Evolutionary conservation across 2,888 invertebrate species (phyloP).

Genomic region (Tinea pellionella): DNA sequence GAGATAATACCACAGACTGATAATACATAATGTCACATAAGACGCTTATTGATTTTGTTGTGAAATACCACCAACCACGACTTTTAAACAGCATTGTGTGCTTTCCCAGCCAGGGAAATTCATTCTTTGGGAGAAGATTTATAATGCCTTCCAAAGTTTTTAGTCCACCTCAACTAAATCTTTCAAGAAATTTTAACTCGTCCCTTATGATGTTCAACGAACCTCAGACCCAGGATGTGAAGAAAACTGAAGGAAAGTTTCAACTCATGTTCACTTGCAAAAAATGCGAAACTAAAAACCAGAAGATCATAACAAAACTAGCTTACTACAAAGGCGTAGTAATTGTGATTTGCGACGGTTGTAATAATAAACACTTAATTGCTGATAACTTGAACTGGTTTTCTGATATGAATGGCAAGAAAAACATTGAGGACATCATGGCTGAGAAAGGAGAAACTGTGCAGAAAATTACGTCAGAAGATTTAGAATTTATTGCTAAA

Average conservation of each 20-base stretch:
- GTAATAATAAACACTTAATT: constrained; percentile 91
- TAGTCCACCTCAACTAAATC: constrained; percentile 38
- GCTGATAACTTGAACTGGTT: constrained; percentile 98
- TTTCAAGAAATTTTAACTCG: constrained; percentile 44
- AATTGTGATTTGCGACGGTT: constrained; percentile 89
- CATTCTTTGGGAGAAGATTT: constrained; percentile 49
- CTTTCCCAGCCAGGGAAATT: constrained; percentile 60
- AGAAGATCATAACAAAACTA: constrained; percentile 84
- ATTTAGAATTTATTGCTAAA: constrained; percentile 58
- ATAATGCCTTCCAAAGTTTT: constrained; percentile 30
- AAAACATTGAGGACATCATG: constrained; percentile 92
- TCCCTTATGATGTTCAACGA: constrained; percentile 32
- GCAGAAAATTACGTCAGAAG: constrained; percentile 58
- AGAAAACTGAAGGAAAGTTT: constrained; percentile 65
- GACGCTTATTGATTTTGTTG: constrained; percentile 56
- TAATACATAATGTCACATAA: constrained; percentile 40
- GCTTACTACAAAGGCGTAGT: constrained; percentile 92
- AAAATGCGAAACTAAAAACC: constrained; percentile 82
- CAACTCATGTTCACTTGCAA: constrained; percentile 89
- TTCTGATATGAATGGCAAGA: constrained; percentile 77
- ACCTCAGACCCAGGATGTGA: constrained; percentile 27
- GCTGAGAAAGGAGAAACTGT: constrained; percentile 89
- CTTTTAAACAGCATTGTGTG: constrained; percentile 51
- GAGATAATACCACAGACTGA: not conserved
- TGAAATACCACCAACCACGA: constrained; percentile 55